These are phyloP conservation scores for Bicyclus anynana DNA, from an alignment of 1,140 invertebrate species.

Conservation along the genomic window DNA sequence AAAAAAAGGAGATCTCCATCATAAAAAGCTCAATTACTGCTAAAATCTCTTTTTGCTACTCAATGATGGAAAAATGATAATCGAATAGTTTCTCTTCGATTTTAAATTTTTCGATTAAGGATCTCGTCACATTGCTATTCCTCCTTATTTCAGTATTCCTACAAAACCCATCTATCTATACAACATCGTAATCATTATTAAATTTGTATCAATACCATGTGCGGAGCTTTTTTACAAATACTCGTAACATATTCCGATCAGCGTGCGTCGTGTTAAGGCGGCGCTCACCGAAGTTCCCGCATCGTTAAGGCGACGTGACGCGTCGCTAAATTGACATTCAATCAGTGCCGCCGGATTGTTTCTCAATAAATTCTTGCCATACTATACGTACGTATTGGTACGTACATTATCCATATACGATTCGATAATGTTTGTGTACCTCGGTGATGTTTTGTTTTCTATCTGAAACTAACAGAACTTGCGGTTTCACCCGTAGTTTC, in stretches of 20 bases:
- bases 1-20: too few species aligned
- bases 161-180: background rate
- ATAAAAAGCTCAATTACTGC: too few species aligned
- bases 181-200: background rate
- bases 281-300: conserved; percentile 10
- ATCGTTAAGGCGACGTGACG: conserved; percentile 55
- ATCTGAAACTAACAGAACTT: too few species aligned
- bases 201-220: background rate
- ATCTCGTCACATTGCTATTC: too few species aligned
- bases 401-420: background rate
- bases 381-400: background rate
- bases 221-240: conserved; percentile 1
- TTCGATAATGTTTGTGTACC: background rate
- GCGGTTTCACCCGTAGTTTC: too few species aligned
- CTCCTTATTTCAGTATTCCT: background rate
- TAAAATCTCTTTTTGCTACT: too few species aligned
- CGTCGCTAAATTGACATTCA: conserved; percentile 55
- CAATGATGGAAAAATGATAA: too few species aligned
- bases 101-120: too few species aligned
- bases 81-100: too few species aligned
- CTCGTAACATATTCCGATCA: conserved; percentile 7
- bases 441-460: background rate
- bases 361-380: conserved; percentile 19
- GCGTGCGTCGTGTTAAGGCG: conserved; percentile 8
- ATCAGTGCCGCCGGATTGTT: conserved; percentile 52